A percentile compares a stretch with the other conserved stretches of the same genome.
These are phyloP conservation scores for Notoglanidium macrostoma DNA, from an alignment of 2,797 vertebrate species.

Conservation along the genomic window DNA sequence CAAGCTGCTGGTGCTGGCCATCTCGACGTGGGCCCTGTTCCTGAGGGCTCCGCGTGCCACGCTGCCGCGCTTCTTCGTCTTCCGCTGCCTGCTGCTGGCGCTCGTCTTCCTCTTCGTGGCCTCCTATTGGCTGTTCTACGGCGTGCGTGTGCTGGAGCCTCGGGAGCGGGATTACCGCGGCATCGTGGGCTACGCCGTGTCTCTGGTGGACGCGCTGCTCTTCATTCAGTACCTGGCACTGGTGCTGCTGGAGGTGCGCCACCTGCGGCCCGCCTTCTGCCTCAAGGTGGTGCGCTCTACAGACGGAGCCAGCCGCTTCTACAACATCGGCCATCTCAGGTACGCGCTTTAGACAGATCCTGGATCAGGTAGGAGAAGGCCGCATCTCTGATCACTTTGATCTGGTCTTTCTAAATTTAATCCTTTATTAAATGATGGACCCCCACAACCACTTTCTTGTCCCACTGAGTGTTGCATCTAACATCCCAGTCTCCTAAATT, in stretches of 20 bases:
- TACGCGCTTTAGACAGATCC: conserved; percentile 6
- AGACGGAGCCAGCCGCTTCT: conserved; percentile 87
- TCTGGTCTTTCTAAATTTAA: neutral
- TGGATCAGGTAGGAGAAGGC: too few relatives aligned
- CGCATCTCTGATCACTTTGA: neutral
- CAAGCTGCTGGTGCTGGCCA: conserved; percentile 91
- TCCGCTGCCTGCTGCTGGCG: conserved; percentile 87
- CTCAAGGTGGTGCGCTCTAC: conserved; percentile 87
- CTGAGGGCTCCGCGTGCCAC: conserved; percentile 86
- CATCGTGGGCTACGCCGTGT: conserved; percentile 93
- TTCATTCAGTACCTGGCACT: conserved; percentile 98
- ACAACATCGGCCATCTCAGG: conserved; percentile 91
- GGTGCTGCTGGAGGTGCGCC: conserved; percentile 90
- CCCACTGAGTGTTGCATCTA: too few relatives aligned
- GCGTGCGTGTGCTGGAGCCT: conserved; percentile 86
- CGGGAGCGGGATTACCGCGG: conserved; percentile 88
- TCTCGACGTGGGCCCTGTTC: conserved; percentile 94
- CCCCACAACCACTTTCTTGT: too few relatives aligned
- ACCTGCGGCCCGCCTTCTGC: conserved; percentile 87
- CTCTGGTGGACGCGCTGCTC: conserved; percentile 92
- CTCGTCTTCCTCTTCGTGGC: conserved; percentile 90
- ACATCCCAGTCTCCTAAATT: too few relatives aligned
- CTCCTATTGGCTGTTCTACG: conserved; percentile 96
- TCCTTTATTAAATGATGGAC: neutral
- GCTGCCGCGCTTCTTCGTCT: conserved; percentile 86